Percentiles rank a stretch among this genome's conserved stretches.
These are phyloP conservation scores for Pollenia angustigena DNA, from an alignment of 2,888 invertebrate species.

Conservation along the genomic window DNA sequence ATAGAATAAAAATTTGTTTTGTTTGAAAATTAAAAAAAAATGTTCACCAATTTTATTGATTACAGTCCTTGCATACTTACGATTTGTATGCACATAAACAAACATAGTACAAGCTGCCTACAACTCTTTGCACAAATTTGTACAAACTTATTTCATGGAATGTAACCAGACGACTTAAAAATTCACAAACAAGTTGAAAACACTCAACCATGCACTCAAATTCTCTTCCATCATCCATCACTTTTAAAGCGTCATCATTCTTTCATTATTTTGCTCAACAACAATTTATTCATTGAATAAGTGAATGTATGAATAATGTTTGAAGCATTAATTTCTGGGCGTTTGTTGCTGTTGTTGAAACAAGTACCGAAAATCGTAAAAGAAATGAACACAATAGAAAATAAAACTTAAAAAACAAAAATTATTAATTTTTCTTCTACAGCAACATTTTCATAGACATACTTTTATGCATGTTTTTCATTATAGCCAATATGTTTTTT, in stretches of 20 bases:
- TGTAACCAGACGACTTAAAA: too few species aligned
- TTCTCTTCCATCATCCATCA: conserved; percentile 12
- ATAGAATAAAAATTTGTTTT: too few species aligned
- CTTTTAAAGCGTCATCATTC: conserved; percentile 12
- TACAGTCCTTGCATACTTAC: too few species aligned
- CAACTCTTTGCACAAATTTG: too few species aligned
- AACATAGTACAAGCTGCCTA: too few species aligned
- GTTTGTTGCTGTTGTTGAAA: conserved; percentile 3
- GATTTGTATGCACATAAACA: too few species aligned
- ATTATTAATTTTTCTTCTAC: conserved; percentile 16
- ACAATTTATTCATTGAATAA: conserved; percentile 18
- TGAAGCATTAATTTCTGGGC: conserved; percentile 39
- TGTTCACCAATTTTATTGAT: too few species aligned
- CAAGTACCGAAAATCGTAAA: background rate
- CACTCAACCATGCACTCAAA: background rate
- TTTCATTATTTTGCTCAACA: conserved; percentile 8
- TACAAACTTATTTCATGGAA: too few species aligned
- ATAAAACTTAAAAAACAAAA: conserved; percentile 4
- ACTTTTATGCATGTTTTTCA: background rate
- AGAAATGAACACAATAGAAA: background rate
- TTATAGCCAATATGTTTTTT: conserved; percentile 19
- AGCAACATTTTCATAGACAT: background rate
- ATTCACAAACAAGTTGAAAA: background rate
- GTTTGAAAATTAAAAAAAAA: too few species aligned
- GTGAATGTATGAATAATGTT: conserved; percentile 39